Conservation (phyloP, 1,140 invertebrate species). For the Euschistus heros region DNA sequence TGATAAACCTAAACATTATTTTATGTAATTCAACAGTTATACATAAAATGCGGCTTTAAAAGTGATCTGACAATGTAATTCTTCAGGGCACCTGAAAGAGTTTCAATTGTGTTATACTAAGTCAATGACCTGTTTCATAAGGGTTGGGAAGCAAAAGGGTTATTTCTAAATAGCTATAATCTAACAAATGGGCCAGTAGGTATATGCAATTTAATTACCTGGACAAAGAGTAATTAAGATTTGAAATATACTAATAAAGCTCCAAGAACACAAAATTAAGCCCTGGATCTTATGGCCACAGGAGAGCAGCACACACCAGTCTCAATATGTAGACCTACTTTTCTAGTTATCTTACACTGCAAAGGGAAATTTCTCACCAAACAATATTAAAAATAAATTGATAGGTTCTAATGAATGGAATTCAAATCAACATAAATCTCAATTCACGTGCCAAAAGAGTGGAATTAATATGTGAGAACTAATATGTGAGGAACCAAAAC, state of each 20-base stretch:
- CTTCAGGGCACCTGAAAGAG: neutral
- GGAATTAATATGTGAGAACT: neutral
- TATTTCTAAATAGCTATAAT: neutral
- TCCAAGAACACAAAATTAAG: too few species aligned
- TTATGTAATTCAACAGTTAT: too few species aligned
- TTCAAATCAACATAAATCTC: too few species aligned
- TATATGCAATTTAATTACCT: too few species aligned
- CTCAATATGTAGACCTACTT: constrained; percentile 2
- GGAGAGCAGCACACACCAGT: constrained; percentile 10
- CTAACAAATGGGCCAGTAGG: neutral
- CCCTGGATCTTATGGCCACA: neutral
- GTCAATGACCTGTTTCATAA: constrained; percentile 26
- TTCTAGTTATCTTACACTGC: neutral
- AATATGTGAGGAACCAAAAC: neutral
- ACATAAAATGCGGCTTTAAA: too few species aligned
- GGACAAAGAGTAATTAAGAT: too few species aligned
- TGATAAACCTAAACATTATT: too few species aligned
- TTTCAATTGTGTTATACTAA: constrained; percentile 15
- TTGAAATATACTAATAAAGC: too few species aligned
- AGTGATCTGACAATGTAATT: too few species aligned
- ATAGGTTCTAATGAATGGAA: too few species aligned
- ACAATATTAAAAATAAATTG: neutral
- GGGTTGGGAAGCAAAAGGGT: constrained; percentile 11
- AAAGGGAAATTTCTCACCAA: neutral
- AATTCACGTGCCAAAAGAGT: too few species aligned